Evolutionary conservation across 2,797 vertebrate species (phyloP).

Genomic region (Tragelaphus oryx): DNA sequence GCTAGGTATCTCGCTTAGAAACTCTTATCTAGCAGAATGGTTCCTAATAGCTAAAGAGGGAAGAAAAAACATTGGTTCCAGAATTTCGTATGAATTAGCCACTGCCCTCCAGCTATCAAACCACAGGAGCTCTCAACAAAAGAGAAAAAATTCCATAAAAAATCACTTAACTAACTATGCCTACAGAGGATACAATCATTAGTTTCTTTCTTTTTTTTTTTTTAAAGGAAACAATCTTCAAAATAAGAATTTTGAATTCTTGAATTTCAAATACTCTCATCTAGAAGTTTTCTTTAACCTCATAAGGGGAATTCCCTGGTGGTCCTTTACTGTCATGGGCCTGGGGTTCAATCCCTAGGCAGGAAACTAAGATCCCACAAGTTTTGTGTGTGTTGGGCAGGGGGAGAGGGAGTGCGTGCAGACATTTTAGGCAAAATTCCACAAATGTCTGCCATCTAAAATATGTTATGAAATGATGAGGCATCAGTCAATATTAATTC

Average conservation of each 20-base stretch:
- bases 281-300: background rate
- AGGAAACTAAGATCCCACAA: background rate
- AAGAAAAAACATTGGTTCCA: background rate
- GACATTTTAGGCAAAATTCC: background rate
- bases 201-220: background rate
- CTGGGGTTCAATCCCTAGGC: background rate
- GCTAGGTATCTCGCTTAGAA: background rate
- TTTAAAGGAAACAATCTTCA: background rate
- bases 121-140: background rate
- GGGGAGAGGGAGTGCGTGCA: fast-evolving
- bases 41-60: background rate
- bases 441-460: background rate
- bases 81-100: background rate
- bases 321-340: background rate
- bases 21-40: background rate
- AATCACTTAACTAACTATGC: background rate
- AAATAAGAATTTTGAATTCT: background rate
- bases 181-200: background rate
- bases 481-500: background rate
- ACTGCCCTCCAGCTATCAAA: background rate
- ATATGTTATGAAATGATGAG: background rate
- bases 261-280: constrained; percentile 26
- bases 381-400: background rate
- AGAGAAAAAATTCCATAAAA: background rate
- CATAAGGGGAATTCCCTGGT: background rate